Percentiles rank a stretch among this genome's conserved stretches.
Evolutionary conservation across 53 echinoderm and acorn worm species (phyloP).

Genomic region (Holothuria leucospilota): DNA sequence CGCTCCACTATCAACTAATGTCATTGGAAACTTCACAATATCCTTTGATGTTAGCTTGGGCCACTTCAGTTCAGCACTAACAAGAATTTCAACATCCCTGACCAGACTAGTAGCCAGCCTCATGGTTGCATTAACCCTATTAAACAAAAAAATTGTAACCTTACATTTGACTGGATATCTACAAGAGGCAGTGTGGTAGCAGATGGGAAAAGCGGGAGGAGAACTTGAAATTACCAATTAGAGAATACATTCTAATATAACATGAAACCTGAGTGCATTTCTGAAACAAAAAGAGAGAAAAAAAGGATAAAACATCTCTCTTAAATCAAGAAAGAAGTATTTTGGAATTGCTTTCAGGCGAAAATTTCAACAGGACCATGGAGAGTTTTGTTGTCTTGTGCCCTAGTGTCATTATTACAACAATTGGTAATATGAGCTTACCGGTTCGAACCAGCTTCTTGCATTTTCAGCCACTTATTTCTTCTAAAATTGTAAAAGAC

Average conservation of each 20-base stretch:
- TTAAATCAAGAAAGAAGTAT: too few species aligned
- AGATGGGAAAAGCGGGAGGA: too few species aligned
- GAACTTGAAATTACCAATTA: too few species aligned
- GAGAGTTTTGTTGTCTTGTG: too few species aligned
- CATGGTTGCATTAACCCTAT: constrained; percentile 88
- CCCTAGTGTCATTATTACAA: too few species aligned
- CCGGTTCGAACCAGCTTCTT: constrained; percentile 80
- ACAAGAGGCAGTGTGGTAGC: too few species aligned
- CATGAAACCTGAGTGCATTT: too few species aligned
- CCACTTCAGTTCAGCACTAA: constrained; percentile 84
- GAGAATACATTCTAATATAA: too few species aligned
- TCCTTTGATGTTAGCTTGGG: constrained; percentile 84
- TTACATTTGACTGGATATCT: background rate
- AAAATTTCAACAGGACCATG: too few species aligned
- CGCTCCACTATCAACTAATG: constrained; percentile 86
- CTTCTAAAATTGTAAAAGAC: constrained; percentile 86
- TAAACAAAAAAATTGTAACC: background rate
- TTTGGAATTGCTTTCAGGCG: too few species aligned
- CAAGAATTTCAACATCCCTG: constrained; percentile 74
- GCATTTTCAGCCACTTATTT: constrained; percentile 85
- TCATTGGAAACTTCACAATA: constrained; percentile 86
- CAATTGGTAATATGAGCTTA: constrained; percentile 31
- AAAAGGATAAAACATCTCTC: too few species aligned
- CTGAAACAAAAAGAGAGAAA: too few species aligned
- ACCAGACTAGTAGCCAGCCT: constrained; percentile 88